phyloP scores from a whole-genome alignment of 2,797 vertebrate genomes.

The Eutrigla gurnardus region DNA sequence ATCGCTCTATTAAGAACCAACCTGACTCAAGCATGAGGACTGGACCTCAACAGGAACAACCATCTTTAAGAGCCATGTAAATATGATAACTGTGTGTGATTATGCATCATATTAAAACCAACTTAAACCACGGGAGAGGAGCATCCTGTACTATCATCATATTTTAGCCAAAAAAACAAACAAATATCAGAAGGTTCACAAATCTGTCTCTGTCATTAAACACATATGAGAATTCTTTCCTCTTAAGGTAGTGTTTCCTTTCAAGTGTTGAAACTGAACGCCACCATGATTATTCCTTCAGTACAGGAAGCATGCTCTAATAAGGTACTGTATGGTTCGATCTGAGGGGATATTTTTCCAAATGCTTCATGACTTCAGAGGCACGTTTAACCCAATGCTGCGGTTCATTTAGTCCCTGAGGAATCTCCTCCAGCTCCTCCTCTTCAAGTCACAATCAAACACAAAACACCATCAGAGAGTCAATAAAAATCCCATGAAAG shows the following conservation, averaged over 20 bases:
- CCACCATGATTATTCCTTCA: no score
- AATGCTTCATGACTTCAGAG: background rate
- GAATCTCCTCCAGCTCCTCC: background rate
- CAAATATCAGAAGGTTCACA: no score
- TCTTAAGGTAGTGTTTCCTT: no score
- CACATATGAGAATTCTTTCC: no score
- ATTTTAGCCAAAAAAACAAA: background rate
- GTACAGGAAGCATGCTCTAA: background rate
- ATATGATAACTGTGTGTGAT: background rate
- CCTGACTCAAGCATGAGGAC: background rate
- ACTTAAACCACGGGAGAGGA: background rate
- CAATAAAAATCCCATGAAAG: slow-evolving; percentile 55
- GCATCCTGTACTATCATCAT: background rate
- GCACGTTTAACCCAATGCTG: background rate
- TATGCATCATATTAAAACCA: background rate
- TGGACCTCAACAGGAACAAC: background rate
- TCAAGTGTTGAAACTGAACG: no score
- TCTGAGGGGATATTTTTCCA: background rate
- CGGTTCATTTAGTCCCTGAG: background rate
- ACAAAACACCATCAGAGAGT: slow-evolving; percentile 41
- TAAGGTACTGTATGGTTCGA: background rate
- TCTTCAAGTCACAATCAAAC: slow-evolving; percentile 47
- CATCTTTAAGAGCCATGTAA: background rate
- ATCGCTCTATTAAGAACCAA: background rate
- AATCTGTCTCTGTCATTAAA: no score